Conservation (phyloP, 2,113 vertebrate species). For the Macrotis lagotis region DNA sequence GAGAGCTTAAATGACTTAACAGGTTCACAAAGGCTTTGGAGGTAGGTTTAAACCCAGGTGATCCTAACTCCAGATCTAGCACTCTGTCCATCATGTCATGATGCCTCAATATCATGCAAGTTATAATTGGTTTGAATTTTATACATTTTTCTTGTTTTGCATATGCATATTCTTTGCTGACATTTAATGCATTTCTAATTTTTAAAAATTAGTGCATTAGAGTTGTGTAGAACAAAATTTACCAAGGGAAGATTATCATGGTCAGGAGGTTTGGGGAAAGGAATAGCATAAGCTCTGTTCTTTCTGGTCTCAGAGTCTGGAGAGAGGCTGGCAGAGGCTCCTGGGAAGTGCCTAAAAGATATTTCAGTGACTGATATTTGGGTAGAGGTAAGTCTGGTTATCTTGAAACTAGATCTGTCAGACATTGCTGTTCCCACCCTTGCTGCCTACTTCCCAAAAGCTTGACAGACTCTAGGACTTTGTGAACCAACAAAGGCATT, state of each 20-base stretch:
- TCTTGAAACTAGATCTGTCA: constrained; percentile 58
- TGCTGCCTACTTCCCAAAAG: neutral
- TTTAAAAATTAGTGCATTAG: neutral
- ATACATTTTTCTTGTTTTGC: neutral
- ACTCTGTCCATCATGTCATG: neutral
- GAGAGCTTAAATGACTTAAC: neutral
- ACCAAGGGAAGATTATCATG: neutral
- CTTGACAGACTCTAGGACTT: neutral
- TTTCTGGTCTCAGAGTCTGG: neutral
- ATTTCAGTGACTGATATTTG: neutral
- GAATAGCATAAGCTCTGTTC: neutral
- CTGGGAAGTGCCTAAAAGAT: constrained; percentile 27
- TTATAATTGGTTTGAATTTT: neutral
- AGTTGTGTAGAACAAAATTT: neutral
- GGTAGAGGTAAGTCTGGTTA: constrained; percentile 35
- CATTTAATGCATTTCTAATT: neutral
- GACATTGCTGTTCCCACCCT: constrained; percentile 46
- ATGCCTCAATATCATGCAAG: neutral
- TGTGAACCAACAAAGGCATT: neutral
- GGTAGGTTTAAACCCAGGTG: neutral
- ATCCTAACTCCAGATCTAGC: neutral
- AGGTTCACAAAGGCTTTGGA: neutral
- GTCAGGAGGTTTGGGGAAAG: neutral
- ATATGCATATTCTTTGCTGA: neutral
- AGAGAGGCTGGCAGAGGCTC: neutral